Evolutionary conservation across 23 tunicate genomes (phyloP).

Genomic region (Oikopleura vanhoeffeni): DNA sequence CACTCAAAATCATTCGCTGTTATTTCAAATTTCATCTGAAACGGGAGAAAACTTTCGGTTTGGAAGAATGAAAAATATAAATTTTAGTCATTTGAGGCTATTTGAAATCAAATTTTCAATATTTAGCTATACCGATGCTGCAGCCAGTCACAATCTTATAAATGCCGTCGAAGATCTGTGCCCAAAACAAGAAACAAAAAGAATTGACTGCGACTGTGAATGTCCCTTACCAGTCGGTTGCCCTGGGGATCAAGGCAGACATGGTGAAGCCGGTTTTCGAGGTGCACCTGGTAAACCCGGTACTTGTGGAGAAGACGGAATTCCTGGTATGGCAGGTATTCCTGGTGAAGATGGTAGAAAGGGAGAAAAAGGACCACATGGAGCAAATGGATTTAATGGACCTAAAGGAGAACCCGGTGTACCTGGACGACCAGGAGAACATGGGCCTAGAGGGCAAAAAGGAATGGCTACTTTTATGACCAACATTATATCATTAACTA

Average conservation of each 20-base stretch:
- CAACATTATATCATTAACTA: no score
- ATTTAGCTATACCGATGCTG: not conserved
- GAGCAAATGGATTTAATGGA: not conserved
- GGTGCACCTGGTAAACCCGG: not conserved
- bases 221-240: not conserved
- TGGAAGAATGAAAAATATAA: no score
- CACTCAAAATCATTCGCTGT: no score
- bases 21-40: no score
- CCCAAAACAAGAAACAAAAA: not conserved
- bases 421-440: not conserved
- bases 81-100: no score
- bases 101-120: no score
- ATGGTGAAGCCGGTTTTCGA: not conserved
- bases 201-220: not conserved
- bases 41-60: no score
- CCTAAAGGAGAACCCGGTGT: not conserved
- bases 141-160: not conserved
- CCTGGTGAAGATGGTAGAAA: not conserved
- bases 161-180: not conserved
- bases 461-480: no score
- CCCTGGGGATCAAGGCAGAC: not conserved
- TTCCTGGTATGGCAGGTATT: not conserved
- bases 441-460: not conserved
- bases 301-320: not conserved
- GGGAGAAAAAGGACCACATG: not conserved